Evolutionary conservation across 2,113 vertebrate genomes (phyloP).

Genomic region (Etheostoma cragini): DNA sequence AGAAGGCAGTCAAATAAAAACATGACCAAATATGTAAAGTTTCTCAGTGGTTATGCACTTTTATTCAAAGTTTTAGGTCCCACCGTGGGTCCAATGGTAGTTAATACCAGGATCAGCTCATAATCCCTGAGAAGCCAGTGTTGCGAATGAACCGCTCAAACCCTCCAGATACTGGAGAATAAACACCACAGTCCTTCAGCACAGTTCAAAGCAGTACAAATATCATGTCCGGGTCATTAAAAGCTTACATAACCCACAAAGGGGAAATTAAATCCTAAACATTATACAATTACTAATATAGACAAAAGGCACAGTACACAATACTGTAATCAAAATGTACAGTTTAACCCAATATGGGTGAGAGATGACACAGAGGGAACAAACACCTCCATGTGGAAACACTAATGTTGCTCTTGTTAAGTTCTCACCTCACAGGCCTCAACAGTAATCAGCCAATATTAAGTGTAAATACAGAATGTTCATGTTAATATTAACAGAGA

Average conservation of each 20-base stretch:
- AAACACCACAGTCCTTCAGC: conserved; percentile 83
- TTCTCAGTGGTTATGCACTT: conserved; percentile 88
- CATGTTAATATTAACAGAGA: conserved; percentile 30
- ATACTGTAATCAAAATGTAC: conserved; percentile 93
- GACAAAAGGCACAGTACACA: conserved; percentile 90
- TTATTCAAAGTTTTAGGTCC: conserved; percentile 88
- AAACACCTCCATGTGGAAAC: conserved; percentile 67
- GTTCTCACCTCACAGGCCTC: conserved; percentile 54
- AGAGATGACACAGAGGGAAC: conserved; percentile 80
- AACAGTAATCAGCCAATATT: conserved; percentile 42
- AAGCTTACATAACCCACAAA: conserved; percentile 88
- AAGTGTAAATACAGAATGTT: conserved; percentile 40
- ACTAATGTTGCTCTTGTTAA: conserved; percentile 70
- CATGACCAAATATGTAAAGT: conserved; percentile 35
- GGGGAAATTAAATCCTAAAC: conserved; percentile 75
- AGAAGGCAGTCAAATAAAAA: conserved; percentile 40
- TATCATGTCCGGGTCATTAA: conserved; percentile 77
- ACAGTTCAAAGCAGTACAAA: conserved; percentile 77
- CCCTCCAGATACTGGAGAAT: conserved; percentile 94
- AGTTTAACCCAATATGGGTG: conserved; percentile 94
- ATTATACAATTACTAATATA: conserved; percentile 72
- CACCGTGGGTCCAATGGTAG: conserved; percentile 84
- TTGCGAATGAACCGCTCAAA: conserved; percentile 78
- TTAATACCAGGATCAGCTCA: conserved; percentile 84
- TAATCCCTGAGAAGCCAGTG: conserved; percentile 92